Conservation (phyloP, 1,140 invertebrate genomes). For the Gonioctena quinquepunctata region DNA sequence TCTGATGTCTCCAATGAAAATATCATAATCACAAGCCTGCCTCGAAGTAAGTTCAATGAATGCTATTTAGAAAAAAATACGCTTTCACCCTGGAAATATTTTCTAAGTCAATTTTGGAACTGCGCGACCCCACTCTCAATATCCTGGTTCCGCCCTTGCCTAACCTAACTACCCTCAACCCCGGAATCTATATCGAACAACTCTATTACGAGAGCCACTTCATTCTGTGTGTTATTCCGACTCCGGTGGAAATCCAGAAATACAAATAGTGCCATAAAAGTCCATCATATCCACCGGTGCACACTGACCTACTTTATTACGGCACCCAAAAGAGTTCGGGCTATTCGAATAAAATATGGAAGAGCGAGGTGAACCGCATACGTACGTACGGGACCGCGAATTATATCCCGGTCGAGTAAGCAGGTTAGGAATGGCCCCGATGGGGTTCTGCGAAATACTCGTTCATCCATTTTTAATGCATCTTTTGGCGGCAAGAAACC, state of each 20-base stretch:
- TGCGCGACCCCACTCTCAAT: no score
- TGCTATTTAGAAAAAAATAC: no score
- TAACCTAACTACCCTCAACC: background rate
- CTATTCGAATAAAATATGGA: background rate
- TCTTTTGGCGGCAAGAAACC: no score
- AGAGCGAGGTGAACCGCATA: background rate
- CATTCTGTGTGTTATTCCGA: no score
- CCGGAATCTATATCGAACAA: background rate
- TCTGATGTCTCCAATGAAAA: no score
- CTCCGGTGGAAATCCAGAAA: background rate
- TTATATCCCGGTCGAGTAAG: background rate
- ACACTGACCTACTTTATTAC: slow-evolving; percentile 6
- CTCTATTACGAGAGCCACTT: background rate
- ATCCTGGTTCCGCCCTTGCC: no score
- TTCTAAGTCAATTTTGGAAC: no score
- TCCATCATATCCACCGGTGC: background rate
- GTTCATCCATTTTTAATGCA: no score
- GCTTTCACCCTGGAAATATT: no score
- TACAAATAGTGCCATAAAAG: background rate
- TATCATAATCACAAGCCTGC: no score
- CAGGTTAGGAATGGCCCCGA: background rate
- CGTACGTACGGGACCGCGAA: background rate
- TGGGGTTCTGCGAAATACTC: no score
- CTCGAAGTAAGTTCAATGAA: no score
- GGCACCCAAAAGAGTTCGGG: background rate